Evolutionary conservation across 2,888 invertebrate genomes (phyloP), one percentile per base, ranked within the genome.

Genomic region (Standfussiana lucernea): DNA sequence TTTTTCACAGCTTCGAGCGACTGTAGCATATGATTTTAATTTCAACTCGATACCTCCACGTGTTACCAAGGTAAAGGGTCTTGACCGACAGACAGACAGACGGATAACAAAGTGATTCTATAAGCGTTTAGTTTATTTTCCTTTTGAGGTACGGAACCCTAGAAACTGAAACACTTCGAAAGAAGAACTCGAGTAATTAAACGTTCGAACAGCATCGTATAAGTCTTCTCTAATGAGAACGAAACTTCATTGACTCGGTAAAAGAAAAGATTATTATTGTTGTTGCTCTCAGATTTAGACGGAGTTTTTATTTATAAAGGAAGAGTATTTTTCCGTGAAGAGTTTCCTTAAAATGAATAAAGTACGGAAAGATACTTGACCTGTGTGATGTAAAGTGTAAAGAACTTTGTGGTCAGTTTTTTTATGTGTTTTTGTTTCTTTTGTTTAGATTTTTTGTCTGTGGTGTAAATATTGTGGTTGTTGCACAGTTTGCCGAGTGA

Each of bases 171-270:
- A 73, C 62, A 75, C 35, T 76, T 76, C 47, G 76, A 68, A 42
- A 68, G 53, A 59, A n/a, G 72, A 88, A 89, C 82, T 88, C 83
- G 71, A 71, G 79, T 89, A 90, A 90, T 90, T 90, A 88, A 89
- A 90, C 89, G 89, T 89, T 87, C 79, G 74, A 83, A 86, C 68
- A 67, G 72, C 75, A 72, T 72, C 69, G 66, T 65, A 65, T 84
- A 77, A 78, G 79, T 68, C 65, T 15, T 18, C 61, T 64, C 71
- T 86, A 86, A 88, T 86, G 86, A 85, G 78, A 59, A 61, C 67
- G 74, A 83, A 85, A 85, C 69, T 77, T 82, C 74, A 78, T 85
- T 86, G 83, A 86, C 72, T 69, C 11, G 42, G 2, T 6, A 80
- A 79, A 77, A 72, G 40, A 77, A 83, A 80, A 61, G 50, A 77